These are phyloP conservation scores for Nylanderia fulva DNA, from an alignment of 1,140 invertebrate species.

Conservation along the genomic window DNA sequence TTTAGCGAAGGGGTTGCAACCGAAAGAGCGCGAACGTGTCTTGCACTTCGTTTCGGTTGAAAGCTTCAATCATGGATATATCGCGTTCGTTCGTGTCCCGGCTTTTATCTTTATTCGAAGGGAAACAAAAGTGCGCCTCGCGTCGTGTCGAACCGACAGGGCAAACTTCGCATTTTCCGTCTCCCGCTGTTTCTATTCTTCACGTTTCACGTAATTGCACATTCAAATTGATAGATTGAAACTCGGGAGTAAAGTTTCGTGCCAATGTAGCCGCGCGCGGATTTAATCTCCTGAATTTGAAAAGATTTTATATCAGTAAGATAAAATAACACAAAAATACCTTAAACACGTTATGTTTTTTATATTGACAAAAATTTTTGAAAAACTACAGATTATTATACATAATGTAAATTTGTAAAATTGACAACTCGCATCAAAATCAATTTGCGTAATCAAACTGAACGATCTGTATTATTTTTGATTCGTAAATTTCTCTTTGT, in stretches of 20 bases:
- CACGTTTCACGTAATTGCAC: slow-evolving; percentile 32
- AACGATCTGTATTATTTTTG: not conserved
- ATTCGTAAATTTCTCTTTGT: not conserved
- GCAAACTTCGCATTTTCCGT: slow-evolving; percentile 29
- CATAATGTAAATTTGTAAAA: not conserved
- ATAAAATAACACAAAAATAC: slow-evolving; percentile 9
- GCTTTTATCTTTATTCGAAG: slow-evolving; percentile 52
- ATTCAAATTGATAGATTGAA: slow-evolving; percentile 35
- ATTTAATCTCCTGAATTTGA: slow-evolving; percentile 25
- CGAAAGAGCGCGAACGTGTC: slow-evolving; percentile 28
- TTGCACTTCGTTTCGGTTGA: slow-evolving; percentile 58
- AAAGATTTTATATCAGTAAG: not conserved
- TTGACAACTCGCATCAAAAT: not conserved
- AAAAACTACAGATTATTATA: not conserved
- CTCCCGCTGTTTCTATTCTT: slow-evolving; percentile 5
- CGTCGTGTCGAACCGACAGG: slow-evolving; percentile 19
- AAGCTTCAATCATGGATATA: slow-evolving; percentile 60
- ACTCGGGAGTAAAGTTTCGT: slow-evolving; percentile 19
- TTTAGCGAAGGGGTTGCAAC: not conserved
- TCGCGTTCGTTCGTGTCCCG: slow-evolving; percentile 42
- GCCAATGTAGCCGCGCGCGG: not conserved
- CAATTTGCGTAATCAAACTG: not conserved
- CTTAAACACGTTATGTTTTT: not conserved
- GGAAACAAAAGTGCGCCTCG: slow-evolving; percentile 30
- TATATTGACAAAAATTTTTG: not conserved